These are phyloP conservation scores for Calidris pygmaea DNA, from an alignment of 2,113 vertebrate species.

Conservation along the genomic window DNA sequence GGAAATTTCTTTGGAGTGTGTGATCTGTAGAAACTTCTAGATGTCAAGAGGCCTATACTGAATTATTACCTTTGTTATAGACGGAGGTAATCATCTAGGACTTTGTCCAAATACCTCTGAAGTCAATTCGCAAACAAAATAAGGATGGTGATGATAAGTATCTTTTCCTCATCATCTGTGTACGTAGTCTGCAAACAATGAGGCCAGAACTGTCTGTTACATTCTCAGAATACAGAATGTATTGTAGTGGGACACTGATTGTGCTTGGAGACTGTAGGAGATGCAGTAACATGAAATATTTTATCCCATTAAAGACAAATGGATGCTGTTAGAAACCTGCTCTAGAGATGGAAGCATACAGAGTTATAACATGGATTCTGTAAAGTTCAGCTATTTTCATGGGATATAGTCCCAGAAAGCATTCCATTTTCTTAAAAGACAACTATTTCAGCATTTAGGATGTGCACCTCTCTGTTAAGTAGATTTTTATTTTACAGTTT, in stretches of 20 bases:
- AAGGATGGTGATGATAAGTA: not conserved
- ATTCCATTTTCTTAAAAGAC: not conserved
- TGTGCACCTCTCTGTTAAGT: not conserved
- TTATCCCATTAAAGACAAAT: not conserved
- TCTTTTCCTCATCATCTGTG: not conserved
- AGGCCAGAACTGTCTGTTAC: not conserved
- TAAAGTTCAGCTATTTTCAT: not conserved
- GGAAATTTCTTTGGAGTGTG: not conserved
- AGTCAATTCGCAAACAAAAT: not conserved
- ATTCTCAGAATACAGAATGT: not conserved
- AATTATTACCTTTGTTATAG: not conserved
- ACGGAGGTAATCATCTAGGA: not conserved
- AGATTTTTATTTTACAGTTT: constrained; percentile 1
- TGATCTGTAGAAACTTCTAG: not conserved
- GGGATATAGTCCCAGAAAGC: not conserved
- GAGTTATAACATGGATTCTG: not conserved
- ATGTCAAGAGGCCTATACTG: not conserved
- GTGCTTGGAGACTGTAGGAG: not conserved
- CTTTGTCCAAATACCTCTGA: not conserved
- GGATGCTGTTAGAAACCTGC: not conserved
- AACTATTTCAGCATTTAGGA: not conserved
- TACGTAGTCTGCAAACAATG: not conserved
- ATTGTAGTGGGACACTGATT: not conserved
- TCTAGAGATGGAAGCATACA: not conserved
- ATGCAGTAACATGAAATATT: not conserved